Base-by-base conservation (phyloP, 1,140 invertebrate genomes). In the Ganaspis sp. region DNA sequence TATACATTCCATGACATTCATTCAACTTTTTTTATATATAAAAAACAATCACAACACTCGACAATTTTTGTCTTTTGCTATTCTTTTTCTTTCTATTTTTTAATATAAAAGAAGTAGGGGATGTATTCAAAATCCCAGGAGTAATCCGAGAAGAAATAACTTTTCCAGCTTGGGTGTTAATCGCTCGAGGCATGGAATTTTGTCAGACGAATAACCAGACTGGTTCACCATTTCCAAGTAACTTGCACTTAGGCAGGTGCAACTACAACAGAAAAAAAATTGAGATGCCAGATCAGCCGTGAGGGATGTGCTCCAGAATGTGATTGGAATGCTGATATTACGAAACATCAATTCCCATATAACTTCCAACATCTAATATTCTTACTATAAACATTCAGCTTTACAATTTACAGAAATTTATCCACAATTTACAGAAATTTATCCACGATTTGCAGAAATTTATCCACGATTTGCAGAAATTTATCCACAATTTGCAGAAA, bases 301-400 rank as follows among this genome's bases (percentile, higher is more conserved):
- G n/a, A 49, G 45, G 45, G 45, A 49, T 49, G 45, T 49, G 45
- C 45, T 49, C 45, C 45, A 49, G 45, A 49, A 49, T 49, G n/a
- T 49, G 45, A 49, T 49, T 49, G 45, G 45, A 49, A 49, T 49
- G 45, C n/a, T 49, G 45, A 49, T 49, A 49, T 49, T 49, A 49
- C 8, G 45, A 49, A 49, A 49, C 45, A 49, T 49, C 6, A 49
- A 49, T 49, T 49, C 45, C n/a, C 12, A 45, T 15, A 15, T 17
- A 49, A 6, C 45, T 49, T 49, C 1, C n/a, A 45, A 45, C 4
- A 15, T 45, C 4, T n/a, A 34, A 34, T 34, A 34, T 34, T 34
- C 6, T 34, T 6, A 34, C 6, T 34, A 3, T 34, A n/a, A n/a
- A n/a, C 29, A 3, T 6, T 3, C 29, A 34, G 6, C 2, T 34